Evolutionary conservation across 1,140 invertebrate genomes (phyloP), one percentile per base, ranked within the genome.

Genomic region (Sarcophaga bullata): DNA sequence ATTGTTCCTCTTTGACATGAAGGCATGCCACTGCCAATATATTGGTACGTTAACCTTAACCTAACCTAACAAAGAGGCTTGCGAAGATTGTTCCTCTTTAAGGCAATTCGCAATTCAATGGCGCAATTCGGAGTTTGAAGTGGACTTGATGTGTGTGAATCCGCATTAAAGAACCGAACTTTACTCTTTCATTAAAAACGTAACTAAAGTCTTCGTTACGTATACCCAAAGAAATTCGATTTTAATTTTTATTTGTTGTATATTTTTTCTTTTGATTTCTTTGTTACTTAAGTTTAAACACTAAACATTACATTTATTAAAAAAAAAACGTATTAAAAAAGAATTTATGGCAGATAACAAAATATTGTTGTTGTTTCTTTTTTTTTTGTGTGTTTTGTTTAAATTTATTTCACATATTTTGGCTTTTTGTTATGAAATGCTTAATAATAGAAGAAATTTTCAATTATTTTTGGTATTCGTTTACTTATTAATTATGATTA

Each of bases 281-380:
- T 78, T 78, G 48, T 78, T 78, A 78, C 75, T 78, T 78, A 78
- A 46, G 49, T 78, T 78, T 78, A 78, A 78, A 78, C n/a, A 78
- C 75, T 52, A 78, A 78, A 78, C 49, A 78, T 78, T 78, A 78
- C 48, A 78, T 78, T 78, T 78, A 78, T 78, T 78, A 72, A 17
- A 73, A 78, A 50, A 78, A 78, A 78, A 78, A 78, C 75, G 17
- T 78, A 78, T 78, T 78, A 78, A 78, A 78, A 78, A 78, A 78
- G 48, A 78, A 49, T 76, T 76, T 76, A 78, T 78, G 75, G 75
- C 75, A 78, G 48, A 50, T 78, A 48, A 76, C 46, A 78, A 48
- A 78, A 78, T 78, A 48, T 52, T 78, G 15, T 48, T 75, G 46
- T 46, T 17, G 49, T 15, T 76, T 76, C 15, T 49, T 76, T 17